A percentile compares a stretch with the other conserved stretches of the same genome.
Evolutionary conservation across 2,797 vertebrate genomes (phyloP).

Genomic region (Podargus strigoides): DNA sequence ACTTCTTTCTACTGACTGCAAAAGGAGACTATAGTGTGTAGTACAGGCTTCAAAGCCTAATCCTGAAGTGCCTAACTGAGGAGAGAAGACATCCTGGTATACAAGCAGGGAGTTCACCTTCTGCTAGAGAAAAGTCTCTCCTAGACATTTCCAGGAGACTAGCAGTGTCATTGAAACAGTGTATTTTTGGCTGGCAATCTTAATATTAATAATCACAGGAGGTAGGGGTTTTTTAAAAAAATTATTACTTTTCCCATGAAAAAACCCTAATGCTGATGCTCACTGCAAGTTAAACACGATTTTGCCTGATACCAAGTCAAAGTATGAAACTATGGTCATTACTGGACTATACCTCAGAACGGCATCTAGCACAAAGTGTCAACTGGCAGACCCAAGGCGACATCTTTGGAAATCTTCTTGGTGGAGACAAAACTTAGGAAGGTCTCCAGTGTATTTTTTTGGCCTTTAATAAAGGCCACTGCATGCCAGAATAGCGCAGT

Average conservation of each 20-base stretch:
- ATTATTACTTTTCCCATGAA: background rate
- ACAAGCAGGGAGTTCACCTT: background rate
- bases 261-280: background rate
- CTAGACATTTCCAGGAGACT: background rate
- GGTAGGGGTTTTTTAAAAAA: accelerated
- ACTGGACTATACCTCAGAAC: background rate
- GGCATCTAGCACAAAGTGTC: background rate
- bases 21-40: background rate
- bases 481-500: background rate
- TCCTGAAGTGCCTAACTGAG: accelerated
- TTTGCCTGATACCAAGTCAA: background rate
- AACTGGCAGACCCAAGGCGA: background rate
- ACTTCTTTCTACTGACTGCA: background rate
- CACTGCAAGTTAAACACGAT: background rate
- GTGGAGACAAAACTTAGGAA: background rate
- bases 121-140: background rate
- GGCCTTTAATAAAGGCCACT: background rate
- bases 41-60: background rate
- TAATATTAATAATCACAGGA: background rate
- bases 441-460: background rate
- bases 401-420: background rate
- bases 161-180: background rate
- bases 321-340: background rate
- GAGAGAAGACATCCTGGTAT: background rate
- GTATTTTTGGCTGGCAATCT: background rate